Percentiles rank a stretch among this genome's conserved stretches.
Evolutionary conservation across 2,797 vertebrate genomes (phyloP).

Genomic region (Salmo trutta): DNA sequence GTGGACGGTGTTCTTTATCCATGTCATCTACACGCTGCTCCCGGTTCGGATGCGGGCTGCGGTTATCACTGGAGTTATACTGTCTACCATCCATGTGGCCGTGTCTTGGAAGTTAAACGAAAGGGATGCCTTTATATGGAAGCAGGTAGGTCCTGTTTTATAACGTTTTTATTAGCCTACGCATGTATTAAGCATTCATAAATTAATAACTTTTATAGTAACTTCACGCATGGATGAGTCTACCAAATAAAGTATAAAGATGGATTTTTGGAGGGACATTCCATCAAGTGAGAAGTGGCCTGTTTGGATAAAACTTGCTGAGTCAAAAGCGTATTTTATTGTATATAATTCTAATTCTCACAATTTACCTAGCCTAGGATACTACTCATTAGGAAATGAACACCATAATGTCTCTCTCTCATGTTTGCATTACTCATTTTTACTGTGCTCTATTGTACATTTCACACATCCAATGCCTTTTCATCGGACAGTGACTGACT

Average conservation of each 20-base stretch:
- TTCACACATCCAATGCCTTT: not conserved
- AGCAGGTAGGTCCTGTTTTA: conserved; percentile 83
- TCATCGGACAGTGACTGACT: not conserved
- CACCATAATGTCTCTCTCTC: not conserved
- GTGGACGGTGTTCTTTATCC: conserved; percentile 99
- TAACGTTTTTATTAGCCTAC: not conserved
- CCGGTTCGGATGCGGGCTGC: conserved; percentile 96
- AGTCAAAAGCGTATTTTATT: not conserved
- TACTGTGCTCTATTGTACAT: not conserved
- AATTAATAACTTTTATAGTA: not conserved
- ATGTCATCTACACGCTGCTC: conserved; percentile 95
- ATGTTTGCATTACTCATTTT: not conserved
- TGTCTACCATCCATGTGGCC: conserved; percentile 87
- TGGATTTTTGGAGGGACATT: not conserved
- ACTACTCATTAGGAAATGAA: not conserved
- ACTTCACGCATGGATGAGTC: not conserved
- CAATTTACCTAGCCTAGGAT: not conserved
- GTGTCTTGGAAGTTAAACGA: conserved; percentile 87
- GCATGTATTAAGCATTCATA: not conserved
- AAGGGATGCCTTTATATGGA: conserved; percentile 87
- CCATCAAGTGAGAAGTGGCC: not conserved
- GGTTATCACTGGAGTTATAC: conserved; percentile 91
- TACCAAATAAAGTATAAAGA: not conserved
- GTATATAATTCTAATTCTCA: not conserved
- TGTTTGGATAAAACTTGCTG: not conserved